Conservation (phyloP, 2,113 vertebrate genomes). For the Kryptolebias marmoratus region DNA sequence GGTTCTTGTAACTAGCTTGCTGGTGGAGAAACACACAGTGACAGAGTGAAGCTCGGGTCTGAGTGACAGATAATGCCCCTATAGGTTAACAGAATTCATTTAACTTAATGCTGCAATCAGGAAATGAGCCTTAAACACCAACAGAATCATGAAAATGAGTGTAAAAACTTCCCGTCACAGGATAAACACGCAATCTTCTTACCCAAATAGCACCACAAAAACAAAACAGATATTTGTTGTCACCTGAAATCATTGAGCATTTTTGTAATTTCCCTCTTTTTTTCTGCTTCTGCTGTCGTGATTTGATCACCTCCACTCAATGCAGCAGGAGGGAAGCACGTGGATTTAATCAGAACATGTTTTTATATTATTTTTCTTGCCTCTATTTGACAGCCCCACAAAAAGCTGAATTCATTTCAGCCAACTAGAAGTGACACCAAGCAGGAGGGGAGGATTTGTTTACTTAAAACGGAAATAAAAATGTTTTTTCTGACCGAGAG, state of each 20-base stretch:
- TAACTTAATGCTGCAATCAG: background rate
- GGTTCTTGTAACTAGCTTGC: slow-evolving; percentile 94
- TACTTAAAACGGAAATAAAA: background rate
- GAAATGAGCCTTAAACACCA: too few species aligned
- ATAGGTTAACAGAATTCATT: background rate
- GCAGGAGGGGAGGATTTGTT: background rate
- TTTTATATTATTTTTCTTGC: background rate
- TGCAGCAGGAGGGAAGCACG: background rate
- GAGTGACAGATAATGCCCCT: background rate
- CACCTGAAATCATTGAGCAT: too few species aligned
- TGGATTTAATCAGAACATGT: slow-evolving; percentile 16
- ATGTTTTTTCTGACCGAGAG: background rate
- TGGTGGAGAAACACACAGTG: slow-evolving; percentile 62
- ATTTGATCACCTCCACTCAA: slow-evolving; percentile 15
- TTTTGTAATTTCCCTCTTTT: background rate
- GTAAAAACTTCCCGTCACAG: too few species aligned
- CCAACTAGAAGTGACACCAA: background rate
- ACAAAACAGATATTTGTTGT: too few species aligned
- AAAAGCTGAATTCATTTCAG: background rate
- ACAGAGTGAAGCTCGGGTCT: background rate
- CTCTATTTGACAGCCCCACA: background rate
- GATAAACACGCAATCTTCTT: too few species aligned
- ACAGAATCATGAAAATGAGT: too few species aligned
- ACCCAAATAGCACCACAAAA: too few species aligned
- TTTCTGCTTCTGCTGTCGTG: background rate